These are phyloP conservation scores for Varecia variegata DNA, from an alignment of 2,797 vertebrate genomes.

Conservation along the genomic window DNA sequence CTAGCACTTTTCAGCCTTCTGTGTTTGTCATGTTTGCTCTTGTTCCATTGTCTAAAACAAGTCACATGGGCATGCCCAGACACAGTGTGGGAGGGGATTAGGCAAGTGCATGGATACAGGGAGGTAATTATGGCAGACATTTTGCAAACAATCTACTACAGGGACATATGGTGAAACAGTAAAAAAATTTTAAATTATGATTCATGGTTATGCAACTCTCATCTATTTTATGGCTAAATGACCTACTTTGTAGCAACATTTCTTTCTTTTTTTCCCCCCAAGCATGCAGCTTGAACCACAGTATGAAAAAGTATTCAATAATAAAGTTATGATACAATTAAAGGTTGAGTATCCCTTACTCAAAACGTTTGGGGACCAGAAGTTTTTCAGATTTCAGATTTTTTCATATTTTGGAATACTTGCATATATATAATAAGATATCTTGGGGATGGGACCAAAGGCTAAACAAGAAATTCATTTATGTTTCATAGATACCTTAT, in stretches of 20 bases:
- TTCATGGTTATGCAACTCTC: background rate
- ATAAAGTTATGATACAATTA: background rate
- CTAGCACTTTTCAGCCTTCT: background rate
- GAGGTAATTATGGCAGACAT: background rate
- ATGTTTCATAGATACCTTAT: background rate
- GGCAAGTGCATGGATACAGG: background rate
- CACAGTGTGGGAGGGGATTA: background rate
- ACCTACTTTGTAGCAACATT: background rate
- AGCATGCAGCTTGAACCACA: background rate
- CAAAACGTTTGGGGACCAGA: background rate
- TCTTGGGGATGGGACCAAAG: background rate
- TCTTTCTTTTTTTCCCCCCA: background rate
- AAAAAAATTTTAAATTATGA: background rate
- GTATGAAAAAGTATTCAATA: background rate
- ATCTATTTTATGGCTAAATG: background rate
- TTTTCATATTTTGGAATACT: background rate
- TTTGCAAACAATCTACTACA: background rate
- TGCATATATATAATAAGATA: background rate
- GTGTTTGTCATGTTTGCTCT: background rate
- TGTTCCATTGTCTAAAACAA: background rate
- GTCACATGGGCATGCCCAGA: too few species aligned
- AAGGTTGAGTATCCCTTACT: background rate
- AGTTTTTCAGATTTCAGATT: background rate
- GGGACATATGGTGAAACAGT: background rate
- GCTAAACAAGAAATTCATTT: background rate